Conservation (phyloP, 2,113 vertebrate genomes). For the Lethenteron camtschaticum region DNA sequence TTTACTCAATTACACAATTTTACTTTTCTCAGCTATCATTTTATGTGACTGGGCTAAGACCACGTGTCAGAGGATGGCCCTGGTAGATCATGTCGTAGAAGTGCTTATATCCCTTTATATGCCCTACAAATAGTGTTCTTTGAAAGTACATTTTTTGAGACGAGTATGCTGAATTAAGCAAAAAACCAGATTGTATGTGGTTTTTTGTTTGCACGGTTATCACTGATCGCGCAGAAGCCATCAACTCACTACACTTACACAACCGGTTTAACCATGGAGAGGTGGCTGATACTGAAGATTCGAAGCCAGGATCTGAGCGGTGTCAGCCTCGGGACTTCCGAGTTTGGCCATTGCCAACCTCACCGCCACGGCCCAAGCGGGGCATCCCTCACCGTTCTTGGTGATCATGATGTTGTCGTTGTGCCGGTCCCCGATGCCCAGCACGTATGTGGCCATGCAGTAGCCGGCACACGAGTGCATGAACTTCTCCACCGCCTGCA, state of each 20-base stretch:
- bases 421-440: constrained; percentile 94
- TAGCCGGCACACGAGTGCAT: constrained; percentile 86
- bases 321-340: too few relatives aligned
- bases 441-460: constrained; percentile 88
- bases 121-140: neutral
- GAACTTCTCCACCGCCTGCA: constrained; percentile 75
- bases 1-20: neutral
- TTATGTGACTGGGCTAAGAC: neutral
- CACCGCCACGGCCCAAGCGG: neutral
- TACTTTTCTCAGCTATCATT: neutral
- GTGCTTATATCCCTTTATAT: neutral
- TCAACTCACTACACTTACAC: too few relatives aligned
- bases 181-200: neutral
- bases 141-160: neutral
- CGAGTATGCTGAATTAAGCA: neutral
- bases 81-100: neutral
- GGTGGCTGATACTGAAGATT: too few relatives aligned
- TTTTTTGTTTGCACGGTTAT: neutral
- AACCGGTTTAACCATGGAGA: too few relatives aligned
- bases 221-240: neutral
- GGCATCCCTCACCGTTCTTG: constrained; percentile 45
- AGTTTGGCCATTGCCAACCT: neutral
- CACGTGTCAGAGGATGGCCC: neutral
- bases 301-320: too few relatives aligned
- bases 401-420: constrained; percentile 99